Conservation (phyloP, 2,888 invertebrate genomes). For the Opisthograptis luteolata region DNA sequence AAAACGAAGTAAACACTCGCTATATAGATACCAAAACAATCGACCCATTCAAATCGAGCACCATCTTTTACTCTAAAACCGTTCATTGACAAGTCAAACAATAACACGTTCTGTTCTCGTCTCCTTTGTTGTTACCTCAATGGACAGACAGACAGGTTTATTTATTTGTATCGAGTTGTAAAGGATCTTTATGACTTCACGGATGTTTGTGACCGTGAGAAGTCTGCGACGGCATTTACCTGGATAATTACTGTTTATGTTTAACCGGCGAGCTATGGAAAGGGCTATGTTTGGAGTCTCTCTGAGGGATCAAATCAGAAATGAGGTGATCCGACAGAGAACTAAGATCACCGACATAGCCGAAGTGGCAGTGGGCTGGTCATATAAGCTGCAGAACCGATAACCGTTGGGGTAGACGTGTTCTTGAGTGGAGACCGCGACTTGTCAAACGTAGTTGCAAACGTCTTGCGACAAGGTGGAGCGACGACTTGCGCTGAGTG, state of each 20-base stretch:
- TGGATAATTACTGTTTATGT: slow-evolving; percentile 14
- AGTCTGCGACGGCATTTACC: slow-evolving; percentile 8
- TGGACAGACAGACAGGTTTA: slow-evolving; percentile 18
- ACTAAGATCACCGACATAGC: no score
- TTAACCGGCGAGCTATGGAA: no score
- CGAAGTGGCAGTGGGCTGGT: no score
- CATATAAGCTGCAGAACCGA: no score
- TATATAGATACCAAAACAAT: background rate
- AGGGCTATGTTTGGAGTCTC: no score
- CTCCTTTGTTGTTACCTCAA: slow-evolving; percentile 17
- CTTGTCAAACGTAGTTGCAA: no score
- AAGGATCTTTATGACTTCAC: slow-evolving; percentile 28
- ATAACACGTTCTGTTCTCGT: slow-evolving; percentile 13
- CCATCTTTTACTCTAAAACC: background rate
- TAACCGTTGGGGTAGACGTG: no score
- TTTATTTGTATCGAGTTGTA: slow-evolving; percentile 25
- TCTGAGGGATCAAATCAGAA: no score
- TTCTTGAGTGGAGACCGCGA: no score
- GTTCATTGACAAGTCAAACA: slow-evolving; percentile 19
- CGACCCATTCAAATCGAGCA: background rate
- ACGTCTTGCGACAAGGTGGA: no score
- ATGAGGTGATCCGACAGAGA: no score
- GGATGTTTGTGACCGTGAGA: slow-evolving; percentile 25
- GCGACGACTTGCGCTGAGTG: no score
- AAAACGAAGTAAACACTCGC: background rate